A percentile compares a stretch with the other conserved stretches of the same genome.
phyloP scores from a whole-genome alignment of 2,888 invertebrate genomes.

The Perithous albicinctus region DNA sequence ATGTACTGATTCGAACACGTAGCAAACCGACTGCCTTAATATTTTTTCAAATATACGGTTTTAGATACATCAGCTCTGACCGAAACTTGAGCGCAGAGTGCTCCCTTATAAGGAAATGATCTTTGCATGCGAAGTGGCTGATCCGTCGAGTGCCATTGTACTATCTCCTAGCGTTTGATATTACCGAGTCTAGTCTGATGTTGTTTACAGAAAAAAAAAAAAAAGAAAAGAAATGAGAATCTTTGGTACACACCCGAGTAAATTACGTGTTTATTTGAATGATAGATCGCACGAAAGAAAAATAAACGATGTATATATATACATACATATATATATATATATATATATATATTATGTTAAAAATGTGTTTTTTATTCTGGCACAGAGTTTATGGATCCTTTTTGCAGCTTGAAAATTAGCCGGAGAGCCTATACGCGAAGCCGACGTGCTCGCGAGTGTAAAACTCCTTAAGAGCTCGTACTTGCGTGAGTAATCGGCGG shows the following conservation, averaged over 20 bases:
- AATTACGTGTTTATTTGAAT: constrained; percentile 78
- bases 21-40: no score
- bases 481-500: constrained; percentile 8
- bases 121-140: constrained; percentile 63
- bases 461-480: constrained; percentile 18
- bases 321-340: constrained; percentile 59
- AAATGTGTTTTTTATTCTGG: not conserved
- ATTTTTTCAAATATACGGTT: constrained; percentile 8
- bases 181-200: constrained; percentile 77
- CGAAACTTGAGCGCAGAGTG: constrained; percentile 29
- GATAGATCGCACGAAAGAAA: constrained; percentile 80
- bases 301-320: constrained; percentile 76
- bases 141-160: constrained; percentile 72
- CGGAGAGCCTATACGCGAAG: not conserved
- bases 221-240: constrained; percentile 64
- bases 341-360: constrained; percentile 60
- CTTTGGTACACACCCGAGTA: constrained; percentile 78
- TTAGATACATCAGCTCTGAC: constrained; percentile 13
- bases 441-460: not conserved
- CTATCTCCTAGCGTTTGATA: constrained; percentile 79
- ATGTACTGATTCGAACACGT: no score
- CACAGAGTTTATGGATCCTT: not conserved
- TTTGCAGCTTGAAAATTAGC: not conserved
- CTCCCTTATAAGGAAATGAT: constrained; percentile 16
- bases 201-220: constrained; percentile 64